Evolutionary conservation across 2,888 invertebrate genomes (phyloP), one percentile per base, ranked within the genome.

Genomic region (Amitus sp.): DNA sequence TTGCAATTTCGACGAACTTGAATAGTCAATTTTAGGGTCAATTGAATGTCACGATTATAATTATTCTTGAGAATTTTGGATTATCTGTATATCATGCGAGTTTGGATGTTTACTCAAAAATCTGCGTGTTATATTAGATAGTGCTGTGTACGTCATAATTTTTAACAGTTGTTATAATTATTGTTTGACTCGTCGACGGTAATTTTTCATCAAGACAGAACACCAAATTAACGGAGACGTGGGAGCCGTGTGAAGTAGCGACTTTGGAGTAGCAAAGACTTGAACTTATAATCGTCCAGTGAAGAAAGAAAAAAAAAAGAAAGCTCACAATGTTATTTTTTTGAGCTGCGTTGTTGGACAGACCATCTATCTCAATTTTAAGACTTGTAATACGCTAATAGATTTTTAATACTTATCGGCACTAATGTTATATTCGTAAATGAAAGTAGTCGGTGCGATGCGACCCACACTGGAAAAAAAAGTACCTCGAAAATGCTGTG

Each of bases 371-470:
- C 60, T 59, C 64, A 61, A 57, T 61, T 53, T 56, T 61, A 65
- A 65, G 64, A 65, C 60, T 65, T 65, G 64, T 61, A 61, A 64
- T 59, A 63, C 30, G 56, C 63, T 64, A 60, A 56, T 52, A n/a
- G n/a, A n/a, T 61, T 65, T 49, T 13, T 51, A 57, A 54, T 57
- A 46, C 37, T 59, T 45, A 57, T 37, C 57, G 57, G 64, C 57
- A 57, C 61, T 60, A 57, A 53, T 49, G 37, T 52, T 63, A 61
- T 60, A 54, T 57, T 60, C 48, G 45, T 54, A 57, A 28, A 65
- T 53, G 55, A 61, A 65, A 65, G 61, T 65, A 65, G 64, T 53
- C 40, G 52, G 46, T n/a, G n/a, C n/a, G n/a, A n/a, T n/a, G n/a
- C n/a, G n/a, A n/a, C n/a, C n/a, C n/a, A n/a, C n/a, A n/a, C n/a